A percentile compares a stretch with the other conserved stretches of the same genome.
Conservation (phyloP, 2,888 invertebrate species). For the Ganaspis brasiliensis region DNA sequence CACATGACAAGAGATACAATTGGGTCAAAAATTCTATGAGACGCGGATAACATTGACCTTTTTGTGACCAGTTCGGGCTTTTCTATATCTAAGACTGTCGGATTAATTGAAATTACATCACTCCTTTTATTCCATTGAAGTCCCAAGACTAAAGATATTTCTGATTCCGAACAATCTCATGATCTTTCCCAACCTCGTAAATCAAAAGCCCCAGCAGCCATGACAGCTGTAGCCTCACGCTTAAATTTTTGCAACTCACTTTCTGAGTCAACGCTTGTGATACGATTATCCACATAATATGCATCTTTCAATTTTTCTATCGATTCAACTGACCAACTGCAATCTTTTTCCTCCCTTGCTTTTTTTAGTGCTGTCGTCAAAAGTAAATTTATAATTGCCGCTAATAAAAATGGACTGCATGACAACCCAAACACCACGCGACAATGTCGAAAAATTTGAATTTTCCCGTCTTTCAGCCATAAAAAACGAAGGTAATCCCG, state of each 20-base stretch:
- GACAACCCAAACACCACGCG: conserved; percentile 57
- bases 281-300: too few species aligned
- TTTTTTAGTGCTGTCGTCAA: not conserved
- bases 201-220: not conserved
- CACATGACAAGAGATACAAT: conserved; percentile 52
- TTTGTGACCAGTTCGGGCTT: not conserved
- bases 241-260: not conserved
- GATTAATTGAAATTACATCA: too few species aligned
- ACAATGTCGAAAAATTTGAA: conserved; percentile 52
- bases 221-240: too few species aligned
- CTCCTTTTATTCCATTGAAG: too few species aligned
- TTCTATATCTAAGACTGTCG: too few species aligned
- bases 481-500: too few species aligned
- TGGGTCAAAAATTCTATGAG: too few species aligned
- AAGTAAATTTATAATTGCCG: too few species aligned
- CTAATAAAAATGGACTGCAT: too few species aligned
- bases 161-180: not conserved
- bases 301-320: not conserved
- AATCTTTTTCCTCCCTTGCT: too few species aligned
- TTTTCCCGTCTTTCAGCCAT: conserved; percentile 53
- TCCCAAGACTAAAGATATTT: not conserved
- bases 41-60: conserved; percentile 45
- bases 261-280: not conserved
- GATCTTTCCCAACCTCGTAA: not conserved
- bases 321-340: not conserved